A percentile compares a stretch with the other conserved stretches of the same genome.
Conservation (phyloP, 1,140 invertebrate genomes). For the Conus betulinus region DNA sequence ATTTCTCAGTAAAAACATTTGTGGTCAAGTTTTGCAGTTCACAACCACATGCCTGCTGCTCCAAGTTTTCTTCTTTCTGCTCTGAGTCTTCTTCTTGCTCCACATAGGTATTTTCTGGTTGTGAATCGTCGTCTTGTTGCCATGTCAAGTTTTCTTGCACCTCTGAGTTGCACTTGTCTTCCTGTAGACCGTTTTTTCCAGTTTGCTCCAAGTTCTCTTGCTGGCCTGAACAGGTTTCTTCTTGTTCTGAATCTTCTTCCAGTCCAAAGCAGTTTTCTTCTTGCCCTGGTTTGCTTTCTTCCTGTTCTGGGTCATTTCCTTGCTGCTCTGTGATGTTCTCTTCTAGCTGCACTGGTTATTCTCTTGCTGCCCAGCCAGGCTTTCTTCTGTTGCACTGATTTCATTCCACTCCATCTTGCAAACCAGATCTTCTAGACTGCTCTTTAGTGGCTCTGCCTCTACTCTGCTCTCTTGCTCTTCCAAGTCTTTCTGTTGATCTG, state of each 20-base stretch:
- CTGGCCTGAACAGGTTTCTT: neutral
- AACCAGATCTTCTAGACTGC: no score
- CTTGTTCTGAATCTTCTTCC: neutral
- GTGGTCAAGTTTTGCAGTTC: no score
- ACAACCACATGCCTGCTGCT: neutral
- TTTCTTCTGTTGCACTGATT: no score
- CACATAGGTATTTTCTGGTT: neutral
- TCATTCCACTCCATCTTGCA: no score
- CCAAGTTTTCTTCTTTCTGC: neutral
- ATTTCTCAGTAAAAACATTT: no score
- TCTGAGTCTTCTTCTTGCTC: neutral
- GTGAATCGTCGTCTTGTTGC: neutral
- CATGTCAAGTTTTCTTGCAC: neutral
- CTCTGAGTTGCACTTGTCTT: neutral
- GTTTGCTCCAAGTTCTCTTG: neutral
- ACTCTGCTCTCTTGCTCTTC: no score
- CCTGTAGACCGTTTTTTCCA: neutral
- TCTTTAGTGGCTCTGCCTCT: no score
- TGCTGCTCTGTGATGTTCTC: neutral
- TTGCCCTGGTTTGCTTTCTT: neutral
- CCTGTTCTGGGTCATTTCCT: no score
- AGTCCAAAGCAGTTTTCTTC: neutral
- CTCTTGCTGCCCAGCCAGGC: no score
- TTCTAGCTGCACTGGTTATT: neutral
- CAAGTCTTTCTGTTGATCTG: no score